These are phyloP conservation scores for Lottia scabra DNA, from an alignment of 2,888 invertebrate genomes.

Conservation along the genomic window DNA sequence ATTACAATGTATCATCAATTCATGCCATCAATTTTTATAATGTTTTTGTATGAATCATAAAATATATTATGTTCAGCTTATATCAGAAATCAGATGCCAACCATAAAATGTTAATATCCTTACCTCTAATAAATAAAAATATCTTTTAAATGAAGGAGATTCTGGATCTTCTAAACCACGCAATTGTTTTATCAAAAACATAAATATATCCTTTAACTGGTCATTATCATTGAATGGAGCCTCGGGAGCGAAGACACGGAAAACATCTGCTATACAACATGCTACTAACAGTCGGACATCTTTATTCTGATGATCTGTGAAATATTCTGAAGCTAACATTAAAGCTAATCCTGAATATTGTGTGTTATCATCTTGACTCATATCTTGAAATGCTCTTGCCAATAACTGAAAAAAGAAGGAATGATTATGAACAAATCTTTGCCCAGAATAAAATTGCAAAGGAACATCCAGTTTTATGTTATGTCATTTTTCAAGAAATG, in stretches of 20 bases:
- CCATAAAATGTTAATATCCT: constrained; percentile 11
- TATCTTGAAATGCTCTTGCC: constrained; percentile 93
- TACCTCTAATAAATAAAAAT: constrained; percentile 92
- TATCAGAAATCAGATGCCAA: too few relatives aligned
- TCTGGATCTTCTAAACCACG: constrained; percentile 94
- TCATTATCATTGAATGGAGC: constrained; percentile 97
- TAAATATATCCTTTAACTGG: constrained; percentile 85
- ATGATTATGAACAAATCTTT: too few relatives aligned
- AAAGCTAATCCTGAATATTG: constrained; percentile 77
- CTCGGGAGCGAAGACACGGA: constrained; percentile 96
- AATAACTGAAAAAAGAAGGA: constrained; percentile 50
- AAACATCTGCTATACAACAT: constrained; percentile 96
- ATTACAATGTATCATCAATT: too few relatives aligned
- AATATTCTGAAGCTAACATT: constrained; percentile 92
- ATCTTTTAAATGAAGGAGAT: constrained; percentile 96
- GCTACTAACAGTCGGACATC: constrained; percentile 96
- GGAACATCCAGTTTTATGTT: too few relatives aligned
- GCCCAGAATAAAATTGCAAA: too few relatives aligned
- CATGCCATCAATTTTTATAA: too few relatives aligned
- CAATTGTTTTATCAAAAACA: constrained; percentile 93
- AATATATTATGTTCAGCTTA: too few relatives aligned
- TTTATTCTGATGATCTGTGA: constrained; percentile 87
- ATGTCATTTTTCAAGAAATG: too few relatives aligned
- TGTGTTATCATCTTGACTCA: constrained; percentile 92
- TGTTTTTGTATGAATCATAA: too few relatives aligned